Evolutionary conservation across 1,140 invertebrate genomes (phyloP), one percentile per base, ranked within the genome.

Genomic region (Caerostris extrusa): DNA sequence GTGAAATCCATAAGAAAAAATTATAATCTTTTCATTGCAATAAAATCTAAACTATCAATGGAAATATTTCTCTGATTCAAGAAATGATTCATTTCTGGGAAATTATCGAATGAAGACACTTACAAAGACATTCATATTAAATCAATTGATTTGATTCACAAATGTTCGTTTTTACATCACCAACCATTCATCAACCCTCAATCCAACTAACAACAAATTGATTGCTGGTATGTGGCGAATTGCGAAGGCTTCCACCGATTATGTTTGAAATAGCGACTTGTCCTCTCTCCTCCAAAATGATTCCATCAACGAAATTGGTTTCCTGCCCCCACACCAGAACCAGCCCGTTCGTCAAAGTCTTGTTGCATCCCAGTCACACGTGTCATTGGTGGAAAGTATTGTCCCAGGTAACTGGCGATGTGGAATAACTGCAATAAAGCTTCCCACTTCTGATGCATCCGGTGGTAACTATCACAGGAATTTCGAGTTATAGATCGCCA

Each of bases 401-500:
- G 60, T 88, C 58, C 86, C 61, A 14, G 19, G 86, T 88, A 64
- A 12, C 86, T 67, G 60, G 86, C 55, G 86, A 19, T 50, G 58
- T 53, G 86, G 86, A 88, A 88, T 88, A 88, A 88, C 86, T 67
- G 58, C 86, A 17, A 88, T 53, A 88, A 64, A 64, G 86, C 53
- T 12, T 7, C 71, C 61, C 86, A 64, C 86, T 61, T 88, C 19
- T 7, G 60, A 57, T n/a, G 86, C 34, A 55, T 88, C 61, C 56
- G 10, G 19, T 61, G 57, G 71, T 81, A 91, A 82, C 57, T 83
- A 82, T 91, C 50, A 34, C 19, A 60, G 6, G 56, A 82, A 90
- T 57, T 61, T 55, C 77, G 19, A 91, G 90, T 91, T 91, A 91
- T 91, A 64, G 69, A 91, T 91, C 69, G 71, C 64, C 58, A 83